Base-by-base conservation (phyloP, 2,797 vertebrate genomes). In the Sebastes oblongus region DNA sequence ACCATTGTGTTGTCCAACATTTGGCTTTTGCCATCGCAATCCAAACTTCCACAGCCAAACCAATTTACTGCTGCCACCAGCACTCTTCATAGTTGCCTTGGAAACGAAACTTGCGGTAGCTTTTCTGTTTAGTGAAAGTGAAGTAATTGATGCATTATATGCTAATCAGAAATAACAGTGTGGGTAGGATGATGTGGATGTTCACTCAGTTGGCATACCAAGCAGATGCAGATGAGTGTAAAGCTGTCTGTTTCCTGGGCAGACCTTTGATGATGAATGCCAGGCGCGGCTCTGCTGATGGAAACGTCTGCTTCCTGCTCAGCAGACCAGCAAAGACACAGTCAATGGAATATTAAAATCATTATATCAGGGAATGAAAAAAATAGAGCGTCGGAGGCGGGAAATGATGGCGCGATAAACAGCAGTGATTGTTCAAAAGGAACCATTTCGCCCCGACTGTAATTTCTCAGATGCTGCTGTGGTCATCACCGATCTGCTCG, bases 81-180 rank as follows among this genome's bases (percentile, higher is more conserved):
- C 87, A 70, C 83, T 87, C 82, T 76, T 78, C 70, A 86, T 89
- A 81, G 94, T 95, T 93, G 88, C 94, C 93, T 86, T 95, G 94
- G 92, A 92, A 96, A 95, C 93, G 50, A 92, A 93, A 92, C 89
- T 89, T 91, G 88, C 58, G 79, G 81, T 88, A 66, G 90, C 80
- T 84, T 89, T 79, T 89, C 83, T 90, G 83, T 90, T 90, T 86
- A 77, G 86, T 85, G 82, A 91, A 94, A 94, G 92, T 90, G 87
- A 92, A 89, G 93, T 94, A 95, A 95, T 94, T 92, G 93, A 95
- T 93, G 93, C 93, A 94, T 95, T 94, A 92, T 95, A 95, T 95
- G 93, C 92, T 93, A 94, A 96, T 95, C 83, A 91, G 85, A 92
- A 95, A 89, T 89, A 92, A 91, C 86, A 87, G 90, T 88, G 90